A percentile compares a stretch with the other conserved stretches of the same genome.
phyloP scores from a whole-genome alignment of 2,888 invertebrate species.

The Morpho deidamia region DNA sequence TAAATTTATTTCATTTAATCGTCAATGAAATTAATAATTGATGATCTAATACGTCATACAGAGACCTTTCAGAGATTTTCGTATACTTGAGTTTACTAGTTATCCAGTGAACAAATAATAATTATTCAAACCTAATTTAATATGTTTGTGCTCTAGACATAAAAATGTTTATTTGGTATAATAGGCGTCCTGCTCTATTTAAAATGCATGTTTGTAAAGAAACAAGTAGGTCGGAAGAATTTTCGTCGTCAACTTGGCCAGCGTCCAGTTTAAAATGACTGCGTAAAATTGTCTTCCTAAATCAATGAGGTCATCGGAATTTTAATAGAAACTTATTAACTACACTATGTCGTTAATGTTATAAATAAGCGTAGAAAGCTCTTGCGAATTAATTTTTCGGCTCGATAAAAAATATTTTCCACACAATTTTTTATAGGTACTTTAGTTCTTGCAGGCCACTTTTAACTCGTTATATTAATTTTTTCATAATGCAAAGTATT shows the following conservation, averaged over 20 bases:
- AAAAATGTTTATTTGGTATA: conserved; percentile 4
- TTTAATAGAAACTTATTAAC: conserved; percentile 6
- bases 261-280: conserved; percentile 30
- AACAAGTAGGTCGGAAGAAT: conserved; percentile 35
- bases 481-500: no score
- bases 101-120: no score
- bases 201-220: conserved; percentile 45
- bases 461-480: no score
- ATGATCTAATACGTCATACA: no score
- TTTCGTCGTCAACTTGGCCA: conserved; percentile 40
- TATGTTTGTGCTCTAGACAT: background rate
- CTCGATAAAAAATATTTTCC: background rate
- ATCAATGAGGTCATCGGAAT: conserved; percentile 21
- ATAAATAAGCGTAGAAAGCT: background rate
- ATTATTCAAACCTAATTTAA: no score
- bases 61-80: no score
- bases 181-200: conserved; percentile 19
- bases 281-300: conserved; percentile 27
- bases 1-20: no score
- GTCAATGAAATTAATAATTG: no score
- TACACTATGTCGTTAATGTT: background rate
- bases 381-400: background rate
- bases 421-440: no score
- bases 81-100: no score
- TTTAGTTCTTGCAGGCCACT: no score